These are phyloP conservation scores for Crypturellus tataupa DNA, from an alignment of 2,797 vertebrate genomes.

Conservation along the genomic window DNA sequence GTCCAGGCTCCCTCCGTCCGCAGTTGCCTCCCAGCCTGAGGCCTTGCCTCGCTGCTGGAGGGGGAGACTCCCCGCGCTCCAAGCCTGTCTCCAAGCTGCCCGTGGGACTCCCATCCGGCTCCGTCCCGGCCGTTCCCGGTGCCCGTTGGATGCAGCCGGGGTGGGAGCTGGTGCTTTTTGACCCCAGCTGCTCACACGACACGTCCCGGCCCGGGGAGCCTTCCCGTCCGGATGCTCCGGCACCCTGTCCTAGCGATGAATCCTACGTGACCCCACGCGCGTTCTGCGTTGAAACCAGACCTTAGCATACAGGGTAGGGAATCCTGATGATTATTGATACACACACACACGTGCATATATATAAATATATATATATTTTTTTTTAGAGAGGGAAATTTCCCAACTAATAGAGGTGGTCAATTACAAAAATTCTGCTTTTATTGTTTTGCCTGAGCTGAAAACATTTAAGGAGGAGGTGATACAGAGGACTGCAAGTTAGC, in stretches of 20 bases:
- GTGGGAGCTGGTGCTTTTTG: neutral
- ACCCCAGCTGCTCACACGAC: accelerated
- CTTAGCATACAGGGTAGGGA: neutral
- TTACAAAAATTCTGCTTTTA: neutral
- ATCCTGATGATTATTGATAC: accelerated
- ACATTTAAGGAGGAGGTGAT: neutral
- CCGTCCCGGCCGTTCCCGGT: neutral
- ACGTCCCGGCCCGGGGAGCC: accelerated
- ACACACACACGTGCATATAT: no score
- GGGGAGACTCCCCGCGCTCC: neutral
- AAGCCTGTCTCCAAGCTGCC: neutral
- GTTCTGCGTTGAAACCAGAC: neutral
- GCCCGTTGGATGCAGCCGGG: neutral
- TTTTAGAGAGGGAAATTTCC: neutral
- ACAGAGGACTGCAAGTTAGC: neutral
- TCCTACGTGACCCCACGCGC: accelerated
- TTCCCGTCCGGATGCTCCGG: accelerated
- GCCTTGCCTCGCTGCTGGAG: neutral
- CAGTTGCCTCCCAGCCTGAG: accelerated
- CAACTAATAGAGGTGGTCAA: accelerated
- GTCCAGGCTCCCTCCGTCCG: neutral
- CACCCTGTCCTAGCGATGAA: accelerated
- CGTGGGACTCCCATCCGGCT: accelerated
- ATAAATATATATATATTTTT: neutral
- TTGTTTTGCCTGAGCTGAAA: neutral